phyloP scores from a whole-genome alignment of 2,797 vertebrate genomes.

The Trachurus trachurus region DNA sequence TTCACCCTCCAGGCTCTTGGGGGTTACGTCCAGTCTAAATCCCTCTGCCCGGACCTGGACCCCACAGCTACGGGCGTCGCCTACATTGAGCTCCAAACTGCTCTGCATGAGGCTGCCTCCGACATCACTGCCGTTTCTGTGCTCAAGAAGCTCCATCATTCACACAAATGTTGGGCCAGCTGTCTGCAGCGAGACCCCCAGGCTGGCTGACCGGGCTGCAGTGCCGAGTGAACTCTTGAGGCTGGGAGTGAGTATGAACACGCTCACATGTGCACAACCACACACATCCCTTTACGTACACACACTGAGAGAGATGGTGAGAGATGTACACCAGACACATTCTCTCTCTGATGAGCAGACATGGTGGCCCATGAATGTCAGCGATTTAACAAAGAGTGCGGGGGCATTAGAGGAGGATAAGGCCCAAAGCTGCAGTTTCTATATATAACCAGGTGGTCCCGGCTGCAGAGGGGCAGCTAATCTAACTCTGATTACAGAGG shows the following conservation, averaged over 20 bases:
- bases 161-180: conserved; percentile 39
- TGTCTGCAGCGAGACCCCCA: conserved; percentile 47
- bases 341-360: conserved; percentile 65
- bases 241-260: conserved; percentile 38
- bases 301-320: conserved; percentile 52
- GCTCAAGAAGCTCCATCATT: conserved; percentile 77
- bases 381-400: conserved; percentile 76
- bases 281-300: conserved; percentile 28
- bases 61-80: conserved; percentile 16
- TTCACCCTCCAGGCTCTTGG: conserved; percentile 40
- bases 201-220: conserved; percentile 55
- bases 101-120: conserved; percentile 46
- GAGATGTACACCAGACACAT: conserved; percentile 57
- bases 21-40: conserved; percentile 33
- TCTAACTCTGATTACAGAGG: conserved; percentile 79
- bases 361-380: conserved; percentile 74
- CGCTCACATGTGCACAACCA: conserved; percentile 9
- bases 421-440: conserved; percentile 77
- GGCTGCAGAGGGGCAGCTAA: conserved; percentile 77
- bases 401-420: conserved; percentile 82
- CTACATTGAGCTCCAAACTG: conserved; percentile 32
- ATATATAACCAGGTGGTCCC: conserved; percentile 78
- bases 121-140: conserved; percentile 54
- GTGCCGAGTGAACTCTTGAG: conserved; percentile 71
- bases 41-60: conserved; percentile 31